phyloP scores from a whole-genome alignment of 2,888 invertebrate genomes.

The Noctua janthina region DNA sequence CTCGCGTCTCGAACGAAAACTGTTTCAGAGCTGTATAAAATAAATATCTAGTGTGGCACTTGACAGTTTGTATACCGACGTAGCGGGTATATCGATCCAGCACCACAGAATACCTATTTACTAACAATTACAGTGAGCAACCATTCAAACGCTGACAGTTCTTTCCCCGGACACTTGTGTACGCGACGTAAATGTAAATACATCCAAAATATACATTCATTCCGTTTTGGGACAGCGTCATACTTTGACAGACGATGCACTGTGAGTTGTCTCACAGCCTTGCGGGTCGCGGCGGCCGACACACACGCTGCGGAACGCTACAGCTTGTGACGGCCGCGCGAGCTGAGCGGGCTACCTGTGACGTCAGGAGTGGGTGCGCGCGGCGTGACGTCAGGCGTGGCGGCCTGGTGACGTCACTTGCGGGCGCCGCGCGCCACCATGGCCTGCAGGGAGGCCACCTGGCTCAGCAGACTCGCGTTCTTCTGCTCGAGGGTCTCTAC shows the following conservation, averaged over 20 bases:
- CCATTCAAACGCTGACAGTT: constrained; percentile 83
- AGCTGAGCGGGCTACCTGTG: constrained; percentile 66
- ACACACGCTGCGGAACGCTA: constrained; percentile 26
- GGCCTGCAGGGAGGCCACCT: constrained; percentile 94
- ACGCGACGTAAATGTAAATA: constrained; percentile 82
- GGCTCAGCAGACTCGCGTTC: constrained; percentile 93
- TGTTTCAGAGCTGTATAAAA: constrained; percentile 78
- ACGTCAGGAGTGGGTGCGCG: constrained; percentile 63
- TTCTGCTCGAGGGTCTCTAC: constrained; percentile 94
- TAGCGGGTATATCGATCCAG: constrained; percentile 76
- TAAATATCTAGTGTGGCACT: constrained; percentile 88
- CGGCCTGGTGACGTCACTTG: constrained; percentile 83
- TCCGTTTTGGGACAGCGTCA: constrained; percentile 79
- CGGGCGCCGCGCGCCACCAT: constrained; percentile 91
- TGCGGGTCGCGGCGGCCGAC: constrained; percentile 39
- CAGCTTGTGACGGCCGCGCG: constrained; percentile 21
- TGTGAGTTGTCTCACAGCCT: constrained; percentile 74
- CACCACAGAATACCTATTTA: constrained; percentile 85
- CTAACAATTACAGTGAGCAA: constrained; percentile 89
- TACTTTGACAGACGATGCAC: constrained; percentile 72
- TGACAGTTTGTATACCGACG: constrained; percentile 76
- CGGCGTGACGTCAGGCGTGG: constrained; percentile 74
- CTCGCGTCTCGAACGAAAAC: constrained; percentile 71
- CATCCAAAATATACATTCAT: constrained; percentile 89
- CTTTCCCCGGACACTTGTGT: constrained; percentile 75